Percentiles rank a stretch among this genome's conserved stretches.
These are phyloP conservation scores for Neodiprion pinetum DNA, from an alignment of 1,140 invertebrate species.

Conservation along the genomic window DNA sequence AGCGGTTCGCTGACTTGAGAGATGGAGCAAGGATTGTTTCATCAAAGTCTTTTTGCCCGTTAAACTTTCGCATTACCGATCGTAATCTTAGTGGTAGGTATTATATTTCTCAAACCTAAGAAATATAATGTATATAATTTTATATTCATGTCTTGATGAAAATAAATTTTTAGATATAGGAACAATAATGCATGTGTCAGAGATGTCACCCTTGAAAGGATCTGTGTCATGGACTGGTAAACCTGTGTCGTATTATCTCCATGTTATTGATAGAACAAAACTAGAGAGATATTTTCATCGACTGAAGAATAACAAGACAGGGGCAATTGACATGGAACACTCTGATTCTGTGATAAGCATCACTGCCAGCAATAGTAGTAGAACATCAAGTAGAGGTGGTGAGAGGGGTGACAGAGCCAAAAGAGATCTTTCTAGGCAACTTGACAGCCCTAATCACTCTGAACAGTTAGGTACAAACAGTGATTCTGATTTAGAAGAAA, in stretches of 20 bases:
- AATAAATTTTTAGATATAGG: slow-evolving; percentile 83
- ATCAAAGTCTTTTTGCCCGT: slow-evolving; percentile 97
- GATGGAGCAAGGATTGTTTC: slow-evolving; percentile 97
- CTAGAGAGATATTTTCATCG: slow-evolving; percentile 95
- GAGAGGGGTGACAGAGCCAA: slow-evolving; percentile 55
- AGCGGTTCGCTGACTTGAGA: slow-evolving; percentile 93
- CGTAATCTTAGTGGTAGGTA: slow-evolving; percentile 76
- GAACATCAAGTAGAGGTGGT: slow-evolving; percentile 41
- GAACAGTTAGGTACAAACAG: slow-evolving; percentile 51
- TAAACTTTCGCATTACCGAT: slow-evolving; percentile 97
- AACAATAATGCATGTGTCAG: slow-evolving; percentile 97
- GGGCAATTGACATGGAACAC: slow-evolving; percentile 63
- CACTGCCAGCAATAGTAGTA: slow-evolving; percentile 58
- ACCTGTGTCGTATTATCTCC: slow-evolving; percentile 97
- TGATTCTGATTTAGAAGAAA: slow-evolving; percentile 52
- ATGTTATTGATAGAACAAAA: slow-evolving; percentile 95
- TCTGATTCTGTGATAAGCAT: slow-evolving; percentile 61
- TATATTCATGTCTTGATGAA: not conserved
- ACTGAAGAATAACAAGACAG: slow-evolving; percentile 86
- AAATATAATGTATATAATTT: not conserved
- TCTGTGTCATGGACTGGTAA: slow-evolving; percentile 99
- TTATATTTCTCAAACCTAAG: not conserved
- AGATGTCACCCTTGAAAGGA: slow-evolving; percentile 92
- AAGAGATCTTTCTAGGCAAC: slow-evolving; percentile 54
- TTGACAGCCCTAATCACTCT: slow-evolving; percentile 54